Evolutionary conservation across 1,140 invertebrate genomes (phyloP), one percentile per base, ranked within the genome.

Genomic region (Drosophila miranda): DNA sequence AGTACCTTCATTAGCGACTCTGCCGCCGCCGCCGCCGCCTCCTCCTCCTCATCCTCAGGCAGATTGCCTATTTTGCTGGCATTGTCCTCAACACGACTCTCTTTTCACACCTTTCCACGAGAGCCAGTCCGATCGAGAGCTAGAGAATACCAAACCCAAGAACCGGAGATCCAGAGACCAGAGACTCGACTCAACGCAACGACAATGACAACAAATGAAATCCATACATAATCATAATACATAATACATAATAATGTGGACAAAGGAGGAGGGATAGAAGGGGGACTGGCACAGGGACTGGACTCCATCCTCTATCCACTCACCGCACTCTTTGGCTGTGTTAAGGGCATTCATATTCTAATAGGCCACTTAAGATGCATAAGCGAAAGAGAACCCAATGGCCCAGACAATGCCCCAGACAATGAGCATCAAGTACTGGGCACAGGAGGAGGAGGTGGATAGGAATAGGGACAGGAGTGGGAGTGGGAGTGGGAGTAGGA

Each of bases 301-400:
- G 28, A 8, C 28, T 28, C 8, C 30, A 34, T 34, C 30, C 30
- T 11, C 30, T 3, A 34, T 38, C 30, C 34, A 30, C 30, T 30
- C 30, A 34, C 30, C 30, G 3, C 30, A 34, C 30, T 13, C 28
- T 42, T 48, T 34, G 43, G 45, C 42, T 55, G 50, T 51, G 57
- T 38, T 41, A 5, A 14, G 6, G 44, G 56, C 69, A 80, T 79
- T 79, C 76, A 79, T 79, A 79, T 79, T 79, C 76, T 80, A 79
- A 79, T 79, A 63, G 76, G 60, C 76, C 76, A 79, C 77, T 79
- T 79, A 71, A 80, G 64, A 79, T 79, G 76, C 77, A 70, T 30
- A 58, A 45, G 50, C 19, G n/a, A 67, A 55, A 67, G 41, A 30
- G 23, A 55, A 44, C 30, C 34, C 34, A 13, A 38, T 38, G 11